Evolutionary conservation across 2,797 vertebrate genomes (phyloP), one percentile per base, ranked within the genome.

Genomic region (Gallirallus australis): DNA sequence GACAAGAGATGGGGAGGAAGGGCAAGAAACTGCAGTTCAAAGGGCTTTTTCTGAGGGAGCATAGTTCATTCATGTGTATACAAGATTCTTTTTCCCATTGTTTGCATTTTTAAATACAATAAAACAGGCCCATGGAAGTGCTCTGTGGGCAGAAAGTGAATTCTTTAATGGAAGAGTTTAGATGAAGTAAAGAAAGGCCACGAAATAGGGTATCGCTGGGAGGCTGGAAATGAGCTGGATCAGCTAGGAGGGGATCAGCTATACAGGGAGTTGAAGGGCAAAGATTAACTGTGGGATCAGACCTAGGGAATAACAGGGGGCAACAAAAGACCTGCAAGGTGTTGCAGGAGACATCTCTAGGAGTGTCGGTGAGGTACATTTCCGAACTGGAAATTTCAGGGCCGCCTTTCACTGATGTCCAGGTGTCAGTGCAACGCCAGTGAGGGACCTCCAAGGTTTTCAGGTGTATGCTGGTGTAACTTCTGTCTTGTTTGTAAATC

Each of bases 91-190:
- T 88, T 47, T 47, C 40, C 35, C 1, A 3, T 94, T 94, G 73
- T 94, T 93, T 85, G 82, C 87, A 48, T 95, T 94, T 45, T 94
- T 93, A 54, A 52, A 20, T 40, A 12, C 54, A 86, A 45, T 92
- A 85, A 89, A 94, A 82, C 3, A 75, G 21, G 21, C 35, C 76
- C 12, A 15, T 45, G 69, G 63, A 78, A 81, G 47, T 76, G 66
- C 70, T 54, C 40, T 21, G 50, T 75, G 76, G 80, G 85, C 76
- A 93, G 82, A 76, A 92, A 86, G 27, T 12, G 65, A 90, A 15
- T 25, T 83, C 79, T 84, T 66, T 73, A 86, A 63, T 72, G 50
- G 65, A 28, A 87, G 68, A 64, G 50, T 75, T 85, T 87, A 21
- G 65, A 78, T 39, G 65, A 87, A 60, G 65, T 71, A 82, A 92